Evolutionary conservation across 1,140 invertebrate species (phyloP).

Genomic region (Diabrotica undecimpunctata): DNA sequence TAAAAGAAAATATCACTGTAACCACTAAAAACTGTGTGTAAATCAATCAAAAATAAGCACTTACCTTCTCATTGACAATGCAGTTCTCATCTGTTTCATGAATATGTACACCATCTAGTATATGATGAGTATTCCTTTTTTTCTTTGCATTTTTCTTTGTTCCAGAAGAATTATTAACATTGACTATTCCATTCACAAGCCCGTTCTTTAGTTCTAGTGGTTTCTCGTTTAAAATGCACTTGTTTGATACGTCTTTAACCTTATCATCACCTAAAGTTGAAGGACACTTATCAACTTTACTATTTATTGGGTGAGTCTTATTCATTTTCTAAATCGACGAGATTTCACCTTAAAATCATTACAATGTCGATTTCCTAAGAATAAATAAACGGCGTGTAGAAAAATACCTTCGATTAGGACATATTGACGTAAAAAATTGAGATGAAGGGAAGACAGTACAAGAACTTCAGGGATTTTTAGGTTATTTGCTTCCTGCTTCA

Average conservation of each 20-base stretch:
- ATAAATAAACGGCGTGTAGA: background rate
- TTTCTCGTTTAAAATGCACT: conserved; percentile 17
- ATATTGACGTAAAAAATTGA: conserved; percentile 18
- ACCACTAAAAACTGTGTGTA: no score
- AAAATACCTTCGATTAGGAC: conserved; percentile 13
- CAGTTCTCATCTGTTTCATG: background rate
- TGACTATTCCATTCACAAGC: conserved; percentile 34
- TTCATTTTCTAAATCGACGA: conserved; percentile 17
- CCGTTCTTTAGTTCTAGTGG: conserved; percentile 31
- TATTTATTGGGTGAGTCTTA: conserved; percentile 17
- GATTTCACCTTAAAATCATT: conserved; percentile 8
- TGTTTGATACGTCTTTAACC: conserved; percentile 18
- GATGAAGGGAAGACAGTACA: conserved; percentile 1
- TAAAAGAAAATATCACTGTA: no score
- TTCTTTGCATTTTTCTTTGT: conserved; percentile 15
- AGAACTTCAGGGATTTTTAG: conserved; percentile 7
- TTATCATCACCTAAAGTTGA: conserved; percentile 7
- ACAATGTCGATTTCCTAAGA: background rate
- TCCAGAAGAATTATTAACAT: conserved; percentile 10
- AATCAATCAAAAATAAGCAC: background rate
- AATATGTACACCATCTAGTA: background rate
- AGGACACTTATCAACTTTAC: conserved; percentile 23
- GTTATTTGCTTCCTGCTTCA: background rate
- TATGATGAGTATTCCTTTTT: background rate
- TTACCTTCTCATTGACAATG: background rate